phyloP scores from a whole-genome alignment of 2,113 vertebrate genomes.

The Rhinogobius similis region DNA sequence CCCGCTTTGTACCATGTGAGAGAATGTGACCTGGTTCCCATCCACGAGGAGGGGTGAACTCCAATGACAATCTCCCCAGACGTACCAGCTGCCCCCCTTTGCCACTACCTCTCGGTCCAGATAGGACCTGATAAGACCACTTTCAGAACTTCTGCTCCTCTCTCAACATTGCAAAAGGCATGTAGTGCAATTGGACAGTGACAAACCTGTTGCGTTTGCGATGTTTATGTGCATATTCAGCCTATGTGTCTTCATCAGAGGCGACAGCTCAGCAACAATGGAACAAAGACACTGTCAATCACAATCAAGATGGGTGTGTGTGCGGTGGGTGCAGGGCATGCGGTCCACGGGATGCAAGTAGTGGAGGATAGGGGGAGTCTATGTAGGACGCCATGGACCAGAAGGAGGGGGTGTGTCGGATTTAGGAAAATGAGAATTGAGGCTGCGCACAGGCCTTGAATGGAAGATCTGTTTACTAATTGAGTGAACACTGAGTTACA shows the following conservation, averaged over 20 bases:
- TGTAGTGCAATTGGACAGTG: constrained; percentile 10
- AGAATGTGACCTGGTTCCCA: constrained; percentile 85
- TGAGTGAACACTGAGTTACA: constrained; percentile 76
- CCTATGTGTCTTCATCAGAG: constrained; percentile 82
- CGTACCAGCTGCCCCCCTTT: constrained; percentile 70
- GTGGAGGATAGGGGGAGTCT: constrained; percentile 55
- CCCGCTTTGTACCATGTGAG: constrained; percentile 78
- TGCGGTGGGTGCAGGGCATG: constrained; percentile 29
- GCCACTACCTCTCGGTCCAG: constrained; percentile 50
- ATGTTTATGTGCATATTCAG: constrained; percentile 36
- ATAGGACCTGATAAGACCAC: constrained; percentile 11
- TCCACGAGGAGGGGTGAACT: constrained; percentile 76
- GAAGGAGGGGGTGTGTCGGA: constrained; percentile 54
- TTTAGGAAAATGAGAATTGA: constrained; percentile 69
- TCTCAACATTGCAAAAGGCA: not conserved
- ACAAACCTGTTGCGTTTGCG: constrained; percentile 61
- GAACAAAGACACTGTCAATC: constrained; percentile 82
- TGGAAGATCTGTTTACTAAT: constrained; percentile 75
- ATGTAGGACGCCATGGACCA: constrained; percentile 69
- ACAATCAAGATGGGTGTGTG: constrained; percentile 79
- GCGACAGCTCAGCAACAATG: constrained; percentile 79
- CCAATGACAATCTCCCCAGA: constrained; percentile 76
- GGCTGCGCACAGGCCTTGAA: constrained; percentile 60
- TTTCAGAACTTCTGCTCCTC: not conserved
- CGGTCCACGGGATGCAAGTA: constrained; percentile 25